Percentiles rank a stretch among this genome's conserved stretches.
Evolutionary conservation across 2,888 invertebrate species (phyloP).

Genomic region (Abrostola triplasia): DNA sequence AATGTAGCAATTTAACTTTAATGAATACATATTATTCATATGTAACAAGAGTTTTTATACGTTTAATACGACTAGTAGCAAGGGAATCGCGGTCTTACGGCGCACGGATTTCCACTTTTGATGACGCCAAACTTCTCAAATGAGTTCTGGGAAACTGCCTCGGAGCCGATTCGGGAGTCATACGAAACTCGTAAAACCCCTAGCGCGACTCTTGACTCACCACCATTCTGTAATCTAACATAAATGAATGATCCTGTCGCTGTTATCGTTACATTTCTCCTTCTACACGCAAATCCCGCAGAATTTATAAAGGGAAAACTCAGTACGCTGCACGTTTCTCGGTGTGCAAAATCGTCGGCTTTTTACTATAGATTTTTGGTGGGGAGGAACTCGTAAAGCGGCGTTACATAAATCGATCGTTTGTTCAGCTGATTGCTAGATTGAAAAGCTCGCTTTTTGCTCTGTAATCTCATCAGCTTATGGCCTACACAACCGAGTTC

Average conservation of each 20-base stretch:
- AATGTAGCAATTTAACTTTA: slow-evolving; percentile 21
- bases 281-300: slow-evolving; percentile 77
- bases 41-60: slow-evolving; percentile 42
- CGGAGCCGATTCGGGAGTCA: slow-evolving; percentile 76
- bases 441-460: slow-evolving; percentile 76
- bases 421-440: slow-evolving; percentile 81
- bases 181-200: slow-evolving; percentile 83
- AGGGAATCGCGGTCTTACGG: slow-evolving; percentile 57
- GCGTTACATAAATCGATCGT: slow-evolving; percentile 81
- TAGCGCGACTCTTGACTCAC: slow-evolving; percentile 69
- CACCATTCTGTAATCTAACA: slow-evolving; percentile 72
- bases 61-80: slow-evolving; percentile 44
- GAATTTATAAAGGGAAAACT: slow-evolving; percentile 72
- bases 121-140: slow-evolving; percentile 81
- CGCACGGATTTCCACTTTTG: slow-evolving; percentile 73
- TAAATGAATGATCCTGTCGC: slow-evolving; percentile 79
- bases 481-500: slow-evolving; percentile 51
- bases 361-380: slow-evolving; percentile 66
- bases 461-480: slow-evolving; percentile 72
- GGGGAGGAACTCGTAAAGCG: slow-evolving; percentile 71
- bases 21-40: slow-evolving; percentile 25
- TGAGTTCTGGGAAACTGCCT: slow-evolving; percentile 78
- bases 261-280: slow-evolving; percentile 80
- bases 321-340: slow-evolving; percentile 76
- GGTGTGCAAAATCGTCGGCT: slow-evolving; percentile 69